Base-by-base conservation (phyloP, 2,888 invertebrate genomes). In the Eilema caniola region DNA sequence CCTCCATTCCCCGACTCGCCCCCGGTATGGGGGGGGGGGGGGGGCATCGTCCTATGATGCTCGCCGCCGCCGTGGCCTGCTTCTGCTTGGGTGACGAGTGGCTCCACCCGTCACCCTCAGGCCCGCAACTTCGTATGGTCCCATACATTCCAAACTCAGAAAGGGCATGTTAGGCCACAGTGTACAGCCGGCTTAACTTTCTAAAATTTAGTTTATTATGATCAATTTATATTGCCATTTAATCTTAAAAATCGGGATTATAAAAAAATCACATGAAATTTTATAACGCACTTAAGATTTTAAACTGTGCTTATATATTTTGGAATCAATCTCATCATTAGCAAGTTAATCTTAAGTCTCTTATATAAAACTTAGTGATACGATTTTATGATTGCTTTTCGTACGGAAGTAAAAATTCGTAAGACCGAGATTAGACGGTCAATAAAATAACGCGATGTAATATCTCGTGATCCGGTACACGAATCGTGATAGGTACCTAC, bases 331-430 rank as follows among this genome's bases (percentile, higher is more conserved):
- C 25, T 67, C 20, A 47, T 57, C 25, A 57, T 59, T 62, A 63
- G 14, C 25, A 41, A 25, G 31, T 61, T 69, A 60, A 70, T 25
- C 53, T 86, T 86, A 81, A 84, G 85, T 85, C 78, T 81, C 74
- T 80, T 80, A 28, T 28, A 82, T 77, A 77, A 75, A 80, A 81
- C 88, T 88, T 79, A 85, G 62, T 10, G 41, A 20, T 41, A 59
- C 24, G 8, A 20, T 28, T 61, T 59, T 59, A 47, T 41, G 41
- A 41, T 37, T 24, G 37, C 23, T 62, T 62, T 62, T 59, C 23
- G 25, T 47, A 20, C 5, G 47, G 47, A 47, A 47, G 47, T 47
- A 47, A 20, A 47, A 47, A 47, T 47, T 20, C 47, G 4, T 20
- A 20, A 20, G 33, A 12, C 8, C 12, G 33, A 5, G 11, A 37